Evolutionary conservation across 2,797 vertebrate species (phyloP).

Genomic region (Rhinogobio ventralis): DNA sequence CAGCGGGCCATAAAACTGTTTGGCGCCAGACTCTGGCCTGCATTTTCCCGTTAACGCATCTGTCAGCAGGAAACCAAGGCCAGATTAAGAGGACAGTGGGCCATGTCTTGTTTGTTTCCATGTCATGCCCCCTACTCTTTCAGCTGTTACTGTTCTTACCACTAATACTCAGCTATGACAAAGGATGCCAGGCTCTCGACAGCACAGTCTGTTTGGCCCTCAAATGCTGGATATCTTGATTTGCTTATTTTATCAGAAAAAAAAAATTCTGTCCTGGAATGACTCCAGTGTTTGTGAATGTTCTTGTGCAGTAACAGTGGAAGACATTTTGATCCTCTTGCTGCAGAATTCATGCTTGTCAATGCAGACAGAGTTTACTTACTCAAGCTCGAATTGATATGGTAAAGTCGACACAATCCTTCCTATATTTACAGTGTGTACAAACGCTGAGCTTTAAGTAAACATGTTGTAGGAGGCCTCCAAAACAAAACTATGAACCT

Average conservation of each 20-base stretch:
- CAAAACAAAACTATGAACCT: neutral
- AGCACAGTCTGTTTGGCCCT: neutral
- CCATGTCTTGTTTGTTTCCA: conserved; percentile 62
- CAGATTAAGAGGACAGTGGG: conserved; percentile 63
- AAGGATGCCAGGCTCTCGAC: conserved; percentile 30
- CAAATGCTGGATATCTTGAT: conserved; percentile 22
- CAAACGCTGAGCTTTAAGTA: too few relatives aligned
- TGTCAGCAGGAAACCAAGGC: conserved; percentile 64
- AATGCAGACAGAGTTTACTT: neutral
- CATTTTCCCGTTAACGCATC: conserved; percentile 64
- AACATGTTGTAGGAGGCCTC: neutral
- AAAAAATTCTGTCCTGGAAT: neutral
- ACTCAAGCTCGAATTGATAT: too few relatives aligned
- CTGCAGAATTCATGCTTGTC: neutral
- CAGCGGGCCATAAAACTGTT: conserved; percentile 62
- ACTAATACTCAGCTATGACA: conserved; percentile 37
- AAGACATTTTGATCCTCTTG: neutral
- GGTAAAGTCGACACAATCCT: too few relatives aligned
- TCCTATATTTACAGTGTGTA: too few relatives aligned
- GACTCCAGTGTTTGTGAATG: conserved; percentile 1
- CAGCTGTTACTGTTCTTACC: conserved; percentile 60
- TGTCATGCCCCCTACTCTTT: conserved; percentile 49
- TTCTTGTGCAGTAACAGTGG: neutral
- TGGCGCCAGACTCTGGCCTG: conserved; percentile 63
- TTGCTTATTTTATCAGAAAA: neutral